Conservation (phyloP, 2,797 vertebrate genomes). For the Distichodus sexfasciatus region DNA sequence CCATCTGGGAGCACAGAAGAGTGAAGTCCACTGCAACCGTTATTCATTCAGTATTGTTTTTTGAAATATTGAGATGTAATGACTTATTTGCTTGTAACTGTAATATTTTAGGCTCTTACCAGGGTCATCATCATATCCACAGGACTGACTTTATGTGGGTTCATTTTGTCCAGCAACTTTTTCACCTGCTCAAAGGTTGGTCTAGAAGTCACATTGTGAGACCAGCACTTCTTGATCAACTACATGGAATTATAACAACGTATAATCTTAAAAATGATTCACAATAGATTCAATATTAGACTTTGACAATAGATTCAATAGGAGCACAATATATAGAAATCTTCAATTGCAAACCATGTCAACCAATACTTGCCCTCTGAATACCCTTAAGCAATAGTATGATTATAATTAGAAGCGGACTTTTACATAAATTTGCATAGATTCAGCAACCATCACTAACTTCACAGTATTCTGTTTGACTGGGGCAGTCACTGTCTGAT, state of each 20-base stretch:
- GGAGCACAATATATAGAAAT: too few relatives aligned
- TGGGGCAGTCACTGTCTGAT: constrained; percentile 70
- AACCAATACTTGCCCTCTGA: too few relatives aligned
- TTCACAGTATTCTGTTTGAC: constrained; percentile 71
- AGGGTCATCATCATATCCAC: constrained; percentile 83
- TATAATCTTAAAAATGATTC: too few relatives aligned
- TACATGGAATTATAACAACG: constrained; percentile 44
- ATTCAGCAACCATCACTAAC: constrained; percentile 51
- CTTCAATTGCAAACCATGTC: too few relatives aligned
- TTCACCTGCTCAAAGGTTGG: constrained; percentile 78
- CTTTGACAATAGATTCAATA: too few relatives aligned
- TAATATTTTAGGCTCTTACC: constrained; percentile 57
- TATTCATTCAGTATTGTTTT: too few relatives aligned
- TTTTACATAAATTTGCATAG: background rate
- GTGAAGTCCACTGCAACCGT: too few relatives aligned
- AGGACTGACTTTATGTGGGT: constrained; percentile 78
- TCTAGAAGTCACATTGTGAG: constrained; percentile 65
- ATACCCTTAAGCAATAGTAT: too few relatives aligned
- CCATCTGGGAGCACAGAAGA: constrained; percentile 64
- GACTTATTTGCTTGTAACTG: background rate
- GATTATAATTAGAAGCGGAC: background rate
- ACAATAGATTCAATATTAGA: too few relatives aligned
- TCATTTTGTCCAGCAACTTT: constrained; percentile 77
- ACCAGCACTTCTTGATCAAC: constrained; percentile 77
- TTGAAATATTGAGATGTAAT: background rate